These are phyloP conservation scores for Chrysodeixis includens DNA, from an alignment of 2,888 invertebrate genomes.

Conservation along the genomic window DNA sequence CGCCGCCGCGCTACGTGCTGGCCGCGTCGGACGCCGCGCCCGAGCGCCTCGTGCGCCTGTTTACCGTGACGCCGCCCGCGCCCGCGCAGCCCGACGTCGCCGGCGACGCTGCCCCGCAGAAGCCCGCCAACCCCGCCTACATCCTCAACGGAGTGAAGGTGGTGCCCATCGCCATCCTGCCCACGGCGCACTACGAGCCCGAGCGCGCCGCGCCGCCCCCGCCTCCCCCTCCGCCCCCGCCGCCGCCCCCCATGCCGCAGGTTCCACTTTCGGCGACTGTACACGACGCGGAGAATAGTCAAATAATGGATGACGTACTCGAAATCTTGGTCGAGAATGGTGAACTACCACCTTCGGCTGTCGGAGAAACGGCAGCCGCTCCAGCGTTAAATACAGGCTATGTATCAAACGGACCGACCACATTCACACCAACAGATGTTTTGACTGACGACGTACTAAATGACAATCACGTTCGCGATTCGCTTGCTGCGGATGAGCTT, in stretches of 20 bases:
- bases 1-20: slow-evolving; percentile 81
- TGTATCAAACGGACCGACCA: slow-evolving; percentile 64
- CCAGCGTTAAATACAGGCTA: slow-evolving; percentile 69
- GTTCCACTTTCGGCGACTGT: slow-evolving; percentile 58
- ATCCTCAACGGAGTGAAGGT: slow-evolving; percentile 91
- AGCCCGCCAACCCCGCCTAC: slow-evolving; percentile 86
- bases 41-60: slow-evolving; percentile 77
- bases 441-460: slow-evolving; percentile 77
- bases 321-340: slow-evolving; percentile 98
- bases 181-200: slow-evolving; percentile 81
- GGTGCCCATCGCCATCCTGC: slow-evolving; percentile 86
- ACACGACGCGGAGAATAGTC: slow-evolving; percentile 88
- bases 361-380: slow-evolving; percentile 90
- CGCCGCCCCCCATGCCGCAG: slow-evolving; percentile 73
- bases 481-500: slow-evolving; percentile 81
- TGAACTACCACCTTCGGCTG: slow-evolving; percentile 96
- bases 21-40: slow-evolving; percentile 79
- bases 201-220: slow-evolving; percentile 74
- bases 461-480: slow-evolving; percentile 72
- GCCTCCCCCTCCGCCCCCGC: slow-evolving; percentile 76
- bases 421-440: slow-evolving; percentile 77
- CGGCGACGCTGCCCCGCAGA: slow-evolving; percentile 63
- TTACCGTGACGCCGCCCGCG: slow-evolving; percentile 84
- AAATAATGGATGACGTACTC: slow-evolving; percentile 96
- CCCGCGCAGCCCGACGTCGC: slow-evolving; percentile 49